Conservation (phyloP, 1,140 invertebrate genomes). For the Phortica variegata region DNA sequence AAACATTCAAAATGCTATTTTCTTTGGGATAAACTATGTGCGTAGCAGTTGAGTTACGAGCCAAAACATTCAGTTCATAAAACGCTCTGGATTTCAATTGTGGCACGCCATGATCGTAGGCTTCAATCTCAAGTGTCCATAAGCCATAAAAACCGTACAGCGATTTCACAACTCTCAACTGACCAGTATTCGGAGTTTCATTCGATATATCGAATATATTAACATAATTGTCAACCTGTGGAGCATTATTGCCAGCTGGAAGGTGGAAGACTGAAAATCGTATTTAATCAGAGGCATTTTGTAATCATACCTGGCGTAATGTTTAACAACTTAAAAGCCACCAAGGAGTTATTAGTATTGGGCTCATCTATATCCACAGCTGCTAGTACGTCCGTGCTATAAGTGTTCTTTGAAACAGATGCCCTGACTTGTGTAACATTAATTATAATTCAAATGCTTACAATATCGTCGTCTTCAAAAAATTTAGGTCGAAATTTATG, state of each 20-base stretch:
- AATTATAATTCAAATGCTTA: conserved; percentile 20
- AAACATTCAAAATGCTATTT: no score
- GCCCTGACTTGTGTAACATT: no score
- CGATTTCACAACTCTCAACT: no score
- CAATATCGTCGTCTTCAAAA: conserved; percentile 56
- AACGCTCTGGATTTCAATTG: no score
- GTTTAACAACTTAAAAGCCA: conserved; percentile 56
- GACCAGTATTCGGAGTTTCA: no score
- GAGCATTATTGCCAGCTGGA: conserved; percentile 9
- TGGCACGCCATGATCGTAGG: conserved; percentile 58
- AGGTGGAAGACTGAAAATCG: no score
- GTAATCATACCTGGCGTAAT: conserved; percentile 14
- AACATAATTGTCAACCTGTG: conserved; percentile 29
- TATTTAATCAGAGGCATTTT: no score
- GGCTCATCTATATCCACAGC: conserved; percentile 59
- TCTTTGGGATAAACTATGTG: no score
- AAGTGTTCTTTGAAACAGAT: not conserved
- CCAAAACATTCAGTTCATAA: no score
- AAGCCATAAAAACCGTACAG: conserved; percentile 61
- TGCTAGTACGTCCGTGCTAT: conserved; percentile 40
- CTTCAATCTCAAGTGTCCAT: conserved; percentile 41
- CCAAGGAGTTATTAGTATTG: conserved; percentile 58
- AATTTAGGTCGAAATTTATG: conserved; percentile 41
- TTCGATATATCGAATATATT: no score
- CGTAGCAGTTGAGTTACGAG: no score